Conservation (phyloP, 92 coral and sea anemone species). For the Parazoanthus darwini region DNA sequence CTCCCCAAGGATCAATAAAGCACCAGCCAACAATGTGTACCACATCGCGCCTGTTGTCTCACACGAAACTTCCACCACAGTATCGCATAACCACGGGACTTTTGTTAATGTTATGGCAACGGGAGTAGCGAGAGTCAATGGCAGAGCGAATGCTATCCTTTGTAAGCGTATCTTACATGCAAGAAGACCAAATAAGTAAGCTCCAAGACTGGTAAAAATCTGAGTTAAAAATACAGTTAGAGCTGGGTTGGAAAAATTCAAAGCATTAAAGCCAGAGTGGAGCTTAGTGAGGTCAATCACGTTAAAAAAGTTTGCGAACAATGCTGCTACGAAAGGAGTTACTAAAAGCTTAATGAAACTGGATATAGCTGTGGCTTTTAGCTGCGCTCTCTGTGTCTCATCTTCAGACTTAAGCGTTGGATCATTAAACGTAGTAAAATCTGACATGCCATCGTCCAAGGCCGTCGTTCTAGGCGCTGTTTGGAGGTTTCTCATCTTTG, state of each 20-base stretch:
- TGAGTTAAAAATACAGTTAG: constrained; percentile 71
- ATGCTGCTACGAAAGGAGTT: constrained; percentile 84
- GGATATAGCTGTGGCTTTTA: constrained; percentile 77
- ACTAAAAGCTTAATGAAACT: constrained; percentile 71
- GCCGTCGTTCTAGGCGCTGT: constrained; percentile 46
- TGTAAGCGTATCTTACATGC: constrained; percentile 93
- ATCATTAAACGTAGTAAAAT: constrained; percentile 15
- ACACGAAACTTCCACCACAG: constrained; percentile 29
- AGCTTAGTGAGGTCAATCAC: constrained; percentile 40
- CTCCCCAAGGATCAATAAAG: constrained; percentile 50
- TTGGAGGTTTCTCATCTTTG: constrained; percentile 63
- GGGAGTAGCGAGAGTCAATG: constrained; percentile 85
- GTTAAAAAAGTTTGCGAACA: constrained; percentile 48
- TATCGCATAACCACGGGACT: constrained; percentile 46
- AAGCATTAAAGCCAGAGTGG: constrained; percentile 48
- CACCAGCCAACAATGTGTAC: constrained; percentile 43
- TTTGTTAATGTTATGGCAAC: constrained; percentile 40
- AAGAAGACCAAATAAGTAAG: constrained; percentile 71
- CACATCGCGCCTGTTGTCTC: constrained; percentile 23
- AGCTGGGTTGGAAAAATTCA: constrained; percentile 40
- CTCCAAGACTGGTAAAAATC: constrained; percentile 79
- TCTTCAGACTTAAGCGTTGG: constrained; percentile 22
- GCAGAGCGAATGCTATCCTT: constrained; percentile 74
- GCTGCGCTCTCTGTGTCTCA: constrained; percentile 17
- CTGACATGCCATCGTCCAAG: constrained; percentile 12